Evolutionary conservation across 2,888 invertebrate species (phyloP), one percentile per base, ranked within the genome.

Genomic region (Macrostomum cliftonense): DNA sequence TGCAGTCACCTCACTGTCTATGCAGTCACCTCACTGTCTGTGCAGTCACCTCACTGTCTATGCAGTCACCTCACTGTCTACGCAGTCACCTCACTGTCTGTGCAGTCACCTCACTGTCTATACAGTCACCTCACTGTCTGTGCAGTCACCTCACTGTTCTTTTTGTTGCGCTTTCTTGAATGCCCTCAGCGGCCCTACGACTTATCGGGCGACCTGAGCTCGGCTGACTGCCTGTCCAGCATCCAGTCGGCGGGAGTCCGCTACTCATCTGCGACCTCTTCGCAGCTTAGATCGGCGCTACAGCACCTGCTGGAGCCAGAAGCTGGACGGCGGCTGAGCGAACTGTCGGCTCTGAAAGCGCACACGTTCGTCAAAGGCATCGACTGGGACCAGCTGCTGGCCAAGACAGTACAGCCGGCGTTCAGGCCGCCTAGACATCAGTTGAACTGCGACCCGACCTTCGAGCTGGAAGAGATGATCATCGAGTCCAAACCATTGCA

Each of bases 401-500:
- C 76, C 48, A 78, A 78, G 61, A 73, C 77, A 56, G 71, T 77
- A 19, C 76, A 76, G 56, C 81, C 82, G 1, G 62, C 73, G 2
- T 83, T 81, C 63, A 76, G 77, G 53, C 82, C 82, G 50, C 79
- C 81, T 37, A 78, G 79, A 67, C 81, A 83, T 66, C 82, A 83
- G 63, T 72, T 85, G 45, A 85, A 85, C 70, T 85, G 83, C 69
- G 84, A 85, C 70, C 84, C 84, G 1, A 82, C 83, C 14, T 79
- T 82, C 62, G 84, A 85, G 67, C 71, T 85, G 39, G 84, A 85
- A 65, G 83, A 84, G 67, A 83, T 84, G 82, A 83, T 83, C 52
- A 79, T 83, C 43, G 83, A 84, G 70, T 77, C 82, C 7, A 79
- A 79, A 57, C 83, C 83, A 0, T 65, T 83, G 54, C 83, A 84